Base-by-base conservation (phyloP, 2,113 vertebrate species). In the Lota lota region DNA sequence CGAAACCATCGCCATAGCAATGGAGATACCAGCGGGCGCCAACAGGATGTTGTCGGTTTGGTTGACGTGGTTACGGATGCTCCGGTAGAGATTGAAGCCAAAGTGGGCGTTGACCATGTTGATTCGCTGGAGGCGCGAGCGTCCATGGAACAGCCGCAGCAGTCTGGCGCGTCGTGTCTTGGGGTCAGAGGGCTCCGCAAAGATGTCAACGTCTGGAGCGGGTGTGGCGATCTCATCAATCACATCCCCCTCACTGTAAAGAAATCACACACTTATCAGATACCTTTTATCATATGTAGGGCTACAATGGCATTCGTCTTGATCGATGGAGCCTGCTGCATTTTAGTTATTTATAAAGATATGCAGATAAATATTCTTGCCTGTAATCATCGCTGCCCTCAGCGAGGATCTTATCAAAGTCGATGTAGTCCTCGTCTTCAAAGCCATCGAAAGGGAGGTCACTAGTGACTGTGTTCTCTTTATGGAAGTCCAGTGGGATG, bases 1-100 rank as follows among this genome's bases (percentile, higher is more conserved):
- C 57, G 95, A 94, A 77, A 99, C 88, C 95, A 98, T 98, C 21
- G 92, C 95, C 96, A 99, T 94, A 15, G 95, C 95, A 0, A 94
- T 94, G 36, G 97, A 99, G 81, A 99, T 95, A 18, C 97, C 97
- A 16, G 95, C 95, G 0, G 97, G 97, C 6, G 97, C 96, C 20
- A 99, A 87, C 77, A 99, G 90, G 66, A 99, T 92, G 24, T 99
- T 99, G 40, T 97, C 93, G 0, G 81, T 92, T 73, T 93, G 66
- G 61, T 92, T 91, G n/a, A 88, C 84, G 1, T 87, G 80, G 18
- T 95, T 94, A 6, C 92, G 93, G 70, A 99, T 73, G 0, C 90
- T 94, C 47, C 95, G 91, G 67, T 98, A 99, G 19, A 99, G 94
- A 65, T 92, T 89, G 70, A 97, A 99, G 18, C 93, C 97, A 1